Evolutionary conservation across 2,113 vertebrate genomes (phyloP).

Genomic region (Tragelaphus scriptus): DNA sequence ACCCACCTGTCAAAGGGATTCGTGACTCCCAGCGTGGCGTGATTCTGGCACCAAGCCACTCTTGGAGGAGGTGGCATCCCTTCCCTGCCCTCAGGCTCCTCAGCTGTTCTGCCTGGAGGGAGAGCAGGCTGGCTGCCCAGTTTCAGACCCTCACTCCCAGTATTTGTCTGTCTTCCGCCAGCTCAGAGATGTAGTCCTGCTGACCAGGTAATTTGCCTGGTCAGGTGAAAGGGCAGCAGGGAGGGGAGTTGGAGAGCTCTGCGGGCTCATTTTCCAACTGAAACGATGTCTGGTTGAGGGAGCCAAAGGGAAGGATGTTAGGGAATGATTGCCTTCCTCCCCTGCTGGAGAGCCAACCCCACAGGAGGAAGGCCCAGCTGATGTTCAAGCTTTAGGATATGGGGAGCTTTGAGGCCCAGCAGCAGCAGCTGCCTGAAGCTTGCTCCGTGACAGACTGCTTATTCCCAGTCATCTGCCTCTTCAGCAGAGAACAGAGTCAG

Average conservation of each 20-base stretch:
- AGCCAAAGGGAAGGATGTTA: background rate
- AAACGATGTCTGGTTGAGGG: background rate
- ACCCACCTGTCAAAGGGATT: too few species aligned
- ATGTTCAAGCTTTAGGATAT: background rate
- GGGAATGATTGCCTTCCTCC: background rate
- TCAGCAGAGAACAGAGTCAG: background rate
- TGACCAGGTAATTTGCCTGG: background rate
- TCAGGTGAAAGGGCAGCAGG: background rate
- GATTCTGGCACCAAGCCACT: background rate
- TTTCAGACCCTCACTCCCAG: background rate
- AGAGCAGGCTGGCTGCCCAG: background rate
- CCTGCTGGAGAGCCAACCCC: too few species aligned
- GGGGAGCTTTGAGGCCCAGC: background rate
- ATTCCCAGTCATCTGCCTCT: background rate
- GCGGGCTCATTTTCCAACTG: background rate
- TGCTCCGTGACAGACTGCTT: accelerated
- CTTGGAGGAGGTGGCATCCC: background rate
- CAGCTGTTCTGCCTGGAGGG: background rate
- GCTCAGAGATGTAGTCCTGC: background rate
- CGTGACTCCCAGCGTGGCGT: background rate
- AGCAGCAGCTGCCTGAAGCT: background rate
- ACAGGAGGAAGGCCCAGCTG: background rate
- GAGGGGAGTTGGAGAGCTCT: too few species aligned
- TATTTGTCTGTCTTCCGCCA: background rate
- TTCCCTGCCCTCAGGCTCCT: background rate